These are phyloP conservation scores for Schizaphis graminum DNA, from an alignment of 2,888 invertebrate species.

Conservation along the genomic window DNA sequence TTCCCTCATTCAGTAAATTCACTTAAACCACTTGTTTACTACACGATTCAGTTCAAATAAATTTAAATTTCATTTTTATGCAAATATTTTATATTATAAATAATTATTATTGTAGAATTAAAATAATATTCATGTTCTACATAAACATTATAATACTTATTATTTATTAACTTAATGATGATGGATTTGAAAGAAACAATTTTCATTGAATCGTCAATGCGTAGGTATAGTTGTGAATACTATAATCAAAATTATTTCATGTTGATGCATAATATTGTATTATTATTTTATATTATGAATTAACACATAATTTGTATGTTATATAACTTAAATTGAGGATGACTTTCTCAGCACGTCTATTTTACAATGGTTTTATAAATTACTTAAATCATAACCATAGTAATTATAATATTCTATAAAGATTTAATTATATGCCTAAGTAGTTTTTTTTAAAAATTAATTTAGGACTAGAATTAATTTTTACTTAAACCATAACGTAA, in stretches of 20 bases:
- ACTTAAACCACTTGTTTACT: neutral
- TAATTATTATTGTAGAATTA: neutral
- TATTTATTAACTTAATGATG: conserved; percentile 25
- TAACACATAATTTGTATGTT: neutral
- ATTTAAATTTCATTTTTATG: neutral
- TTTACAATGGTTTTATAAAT: neutral
- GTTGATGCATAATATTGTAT: neutral
- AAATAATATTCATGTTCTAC: neutral
- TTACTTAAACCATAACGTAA: neutral
- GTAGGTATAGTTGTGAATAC: neutral
- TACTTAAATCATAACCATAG: neutral
- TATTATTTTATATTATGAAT: neutral
- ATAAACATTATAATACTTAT: neutral
- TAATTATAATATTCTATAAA: neutral
- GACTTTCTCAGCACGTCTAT: neutral
- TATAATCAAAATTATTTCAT: neutral
- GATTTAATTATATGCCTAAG: neutral
- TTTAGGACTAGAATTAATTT: neutral
- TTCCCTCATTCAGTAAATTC: neutral
- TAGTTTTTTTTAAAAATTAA: neutral
- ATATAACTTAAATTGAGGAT: neutral
- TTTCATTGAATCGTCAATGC: neutral
- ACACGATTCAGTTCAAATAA: neutral
- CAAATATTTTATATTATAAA: neutral
- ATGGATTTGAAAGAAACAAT: neutral